Conservation (phyloP, 2,888 invertebrate species). For the Siphonodentalium dalli region DNA sequence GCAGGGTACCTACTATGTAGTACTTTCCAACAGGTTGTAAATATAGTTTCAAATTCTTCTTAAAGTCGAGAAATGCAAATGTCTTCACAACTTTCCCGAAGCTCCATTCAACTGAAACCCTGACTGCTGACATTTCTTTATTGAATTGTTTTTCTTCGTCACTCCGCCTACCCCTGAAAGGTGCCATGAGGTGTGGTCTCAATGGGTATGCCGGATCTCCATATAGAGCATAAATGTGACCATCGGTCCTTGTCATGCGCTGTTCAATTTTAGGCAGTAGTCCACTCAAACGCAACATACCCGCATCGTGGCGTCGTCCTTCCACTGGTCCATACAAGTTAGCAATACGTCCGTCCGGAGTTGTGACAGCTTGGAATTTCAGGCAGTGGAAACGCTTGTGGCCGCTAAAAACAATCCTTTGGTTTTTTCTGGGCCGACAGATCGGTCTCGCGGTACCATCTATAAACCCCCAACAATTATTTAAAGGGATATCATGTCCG, state of each 20-base stretch:
- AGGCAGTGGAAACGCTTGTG: conserved; percentile 14
- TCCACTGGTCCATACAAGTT: conserved; percentile 15
- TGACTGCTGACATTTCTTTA: conserved; percentile 13
- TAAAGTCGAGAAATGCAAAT: conserved; percentile 9
- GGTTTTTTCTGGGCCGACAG: conserved; percentile 12
- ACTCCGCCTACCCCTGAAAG: conserved; percentile 6
- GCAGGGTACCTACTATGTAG: conserved; percentile 24
- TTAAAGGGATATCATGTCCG: conserved; percentile 3
- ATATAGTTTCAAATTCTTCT: conserved; percentile 15
- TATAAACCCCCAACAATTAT: conserved; percentile 19
- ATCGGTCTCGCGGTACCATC: conserved; percentile 22
- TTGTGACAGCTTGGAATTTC: conserved; percentile 22
- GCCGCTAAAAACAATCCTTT: conserved; percentile 12
- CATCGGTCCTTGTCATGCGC: conserved; percentile 3
- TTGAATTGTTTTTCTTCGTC: conserved; percentile 4
- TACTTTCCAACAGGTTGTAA: conserved; percentile 32
- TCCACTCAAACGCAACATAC: conserved; percentile 13
- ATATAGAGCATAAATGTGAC: conserved; percentile 4
- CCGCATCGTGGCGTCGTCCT: conserved; percentile 10
- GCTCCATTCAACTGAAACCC: conserved; percentile 14
- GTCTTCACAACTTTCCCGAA: conserved; percentile 15
- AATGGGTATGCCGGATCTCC: conserved; percentile 18
- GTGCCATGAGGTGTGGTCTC: conserved; percentile 4
- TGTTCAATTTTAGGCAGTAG: conserved; percentile 22
- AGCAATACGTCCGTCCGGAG: conserved; percentile 22